Percentiles rank a stretch among this genome's conserved stretches.
Conservation (phyloP, 2,797 vertebrate genomes). For the Clamator glandarius region DNA sequence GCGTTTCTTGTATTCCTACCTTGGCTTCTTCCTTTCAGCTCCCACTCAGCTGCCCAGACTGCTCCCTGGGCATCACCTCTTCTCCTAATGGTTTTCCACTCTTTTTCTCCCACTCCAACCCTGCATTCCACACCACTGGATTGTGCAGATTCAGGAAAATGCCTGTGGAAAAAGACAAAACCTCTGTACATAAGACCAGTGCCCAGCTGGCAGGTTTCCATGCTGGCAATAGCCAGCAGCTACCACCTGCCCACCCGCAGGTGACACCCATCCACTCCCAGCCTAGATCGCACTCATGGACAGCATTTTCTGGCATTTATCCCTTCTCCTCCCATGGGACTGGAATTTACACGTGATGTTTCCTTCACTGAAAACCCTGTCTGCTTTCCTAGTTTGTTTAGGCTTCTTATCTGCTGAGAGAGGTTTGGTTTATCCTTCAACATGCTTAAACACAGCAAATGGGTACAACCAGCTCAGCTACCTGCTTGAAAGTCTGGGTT, state of each 20-base stretch:
- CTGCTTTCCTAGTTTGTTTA: not conserved
- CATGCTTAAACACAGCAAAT: not conserved
- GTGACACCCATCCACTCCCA: not conserved
- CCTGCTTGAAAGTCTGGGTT: not conserved
- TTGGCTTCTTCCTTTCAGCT: not conserved
- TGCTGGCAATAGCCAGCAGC: not conserved
- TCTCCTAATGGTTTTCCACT: not conserved
- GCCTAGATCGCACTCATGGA: rapidly evolving
- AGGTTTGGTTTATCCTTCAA: not conserved
- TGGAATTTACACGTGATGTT: not conserved
- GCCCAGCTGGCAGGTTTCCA: not conserved
- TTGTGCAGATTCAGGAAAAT: not conserved
- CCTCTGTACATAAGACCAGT: not conserved
- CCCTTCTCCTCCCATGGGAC: not conserved
- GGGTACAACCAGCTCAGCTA: not conserved
- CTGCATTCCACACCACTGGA: not conserved
- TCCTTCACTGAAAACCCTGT: not conserved
- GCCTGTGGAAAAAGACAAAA: not conserved
- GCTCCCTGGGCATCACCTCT: not conserved
- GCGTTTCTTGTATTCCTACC: not conserved
- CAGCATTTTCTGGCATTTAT: not conserved
- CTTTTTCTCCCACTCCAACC: not conserved
- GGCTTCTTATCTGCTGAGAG: not conserved
- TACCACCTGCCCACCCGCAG: not conserved
- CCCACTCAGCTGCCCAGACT: not conserved